Conservation (phyloP, 2,888 invertebrate species). For the Colletes collaris region DNA sequence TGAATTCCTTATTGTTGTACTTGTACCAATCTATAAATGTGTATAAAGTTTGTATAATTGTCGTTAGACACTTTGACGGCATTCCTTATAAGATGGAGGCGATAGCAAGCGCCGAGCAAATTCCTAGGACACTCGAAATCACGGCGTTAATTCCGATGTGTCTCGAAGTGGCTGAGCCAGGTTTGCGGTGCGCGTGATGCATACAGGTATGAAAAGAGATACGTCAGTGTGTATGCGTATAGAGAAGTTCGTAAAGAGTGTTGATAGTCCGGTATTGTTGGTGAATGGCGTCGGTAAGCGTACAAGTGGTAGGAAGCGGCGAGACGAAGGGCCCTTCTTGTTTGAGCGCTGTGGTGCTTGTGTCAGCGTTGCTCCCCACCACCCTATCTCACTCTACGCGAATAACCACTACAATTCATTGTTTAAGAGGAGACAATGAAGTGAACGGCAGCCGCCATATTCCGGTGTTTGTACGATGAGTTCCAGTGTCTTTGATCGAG, state of each 20-base stretch:
- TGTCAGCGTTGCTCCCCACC: slow-evolving; percentile 61
- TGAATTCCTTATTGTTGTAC: no score
- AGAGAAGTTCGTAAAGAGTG: slow-evolving; percentile 13
- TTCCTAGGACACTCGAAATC: slow-evolving; percentile 61
- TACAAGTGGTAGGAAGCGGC: slow-evolving; percentile 63
- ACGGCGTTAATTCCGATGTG: slow-evolving; percentile 69
- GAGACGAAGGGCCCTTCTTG: slow-evolving; percentile 62
- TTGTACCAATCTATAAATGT: no score
- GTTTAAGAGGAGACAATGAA: slow-evolving; percentile 56
- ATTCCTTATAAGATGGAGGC: slow-evolving; percentile 18
- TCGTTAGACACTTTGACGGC: no score
- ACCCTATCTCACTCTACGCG: slow-evolving; percentile 38
- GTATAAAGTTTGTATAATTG: no score
- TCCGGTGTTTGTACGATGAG: slow-evolving; percentile 27
- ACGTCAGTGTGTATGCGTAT: background rate
- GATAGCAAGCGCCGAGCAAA: slow-evolving; percentile 32
- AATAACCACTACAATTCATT: slow-evolving; percentile 63
- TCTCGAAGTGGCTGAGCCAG: slow-evolving; percentile 69
- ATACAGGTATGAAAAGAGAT: slow-evolving; percentile 38
- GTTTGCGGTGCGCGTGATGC: slow-evolving; percentile 44
- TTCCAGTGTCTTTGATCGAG: background rate
- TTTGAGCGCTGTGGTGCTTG: slow-evolving; percentile 64
- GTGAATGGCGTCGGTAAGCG: slow-evolving; percentile 60
- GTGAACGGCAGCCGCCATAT: slow-evolving; percentile 28
- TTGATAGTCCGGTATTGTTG: slow-evolving; percentile 42